Percentiles rank a stretch among this genome's conserved stretches.
Conservation (phyloP, 2,797 vertebrate species). For the Cyclopterus lumpus region DNA sequence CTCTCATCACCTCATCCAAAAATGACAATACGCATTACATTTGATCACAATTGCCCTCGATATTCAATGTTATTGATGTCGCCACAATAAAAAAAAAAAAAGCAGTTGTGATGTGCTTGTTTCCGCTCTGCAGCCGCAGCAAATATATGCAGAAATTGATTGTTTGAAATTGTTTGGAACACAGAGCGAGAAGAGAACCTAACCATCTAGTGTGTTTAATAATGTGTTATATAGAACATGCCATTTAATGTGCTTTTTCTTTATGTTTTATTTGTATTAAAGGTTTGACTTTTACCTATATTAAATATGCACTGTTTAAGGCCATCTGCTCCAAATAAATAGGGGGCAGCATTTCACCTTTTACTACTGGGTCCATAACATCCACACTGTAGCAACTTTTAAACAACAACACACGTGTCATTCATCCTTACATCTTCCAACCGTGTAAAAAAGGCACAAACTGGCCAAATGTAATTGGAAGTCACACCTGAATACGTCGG, state of each 20-base stretch:
- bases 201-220: background rate
- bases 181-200: conserved; percentile 20
- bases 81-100: conserved; percentile 52
- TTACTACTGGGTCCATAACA: too few relatives aligned
- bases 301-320: too few relatives aligned
- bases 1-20: too few relatives aligned
- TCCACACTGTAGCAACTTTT: background rate
- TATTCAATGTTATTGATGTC: conserved; percentile 64
- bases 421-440: conserved; percentile 7
- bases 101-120: conserved; percentile 27
- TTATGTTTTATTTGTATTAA: background rate
- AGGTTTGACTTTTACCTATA: background rate
- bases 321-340: too few relatives aligned
- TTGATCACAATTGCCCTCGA: conserved; percentile 65
- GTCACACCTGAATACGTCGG: conserved; percentile 80
- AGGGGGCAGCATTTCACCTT: too few relatives aligned
- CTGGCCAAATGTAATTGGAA: conserved; percentile 68
- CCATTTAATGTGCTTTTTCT: background rate
- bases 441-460: conserved; percentile 39
- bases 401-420: background rate
- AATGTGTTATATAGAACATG: background rate
- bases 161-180: conserved; percentile 19
- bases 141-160: conserved; percentile 1
- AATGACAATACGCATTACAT: conserved; percentile 25
- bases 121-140: background rate